Evolutionary conservation across 1,140 invertebrate genomes (phyloP).

Genomic region (Hyphantria cunea): DNA sequence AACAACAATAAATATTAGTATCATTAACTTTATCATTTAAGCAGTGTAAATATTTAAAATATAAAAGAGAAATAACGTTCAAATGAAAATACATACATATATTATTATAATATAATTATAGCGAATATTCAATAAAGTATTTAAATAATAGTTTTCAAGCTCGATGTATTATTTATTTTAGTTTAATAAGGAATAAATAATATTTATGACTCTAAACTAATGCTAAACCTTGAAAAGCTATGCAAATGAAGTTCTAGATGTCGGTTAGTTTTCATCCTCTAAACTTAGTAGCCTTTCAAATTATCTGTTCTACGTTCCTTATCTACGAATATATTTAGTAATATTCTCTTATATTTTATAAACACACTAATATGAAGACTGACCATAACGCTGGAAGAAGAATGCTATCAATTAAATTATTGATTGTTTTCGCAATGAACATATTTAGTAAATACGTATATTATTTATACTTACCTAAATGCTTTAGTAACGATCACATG

Average conservation of each 20-base stretch:
- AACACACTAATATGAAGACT: slow-evolving; percentile 48
- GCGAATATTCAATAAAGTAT: slow-evolving; percentile 73
- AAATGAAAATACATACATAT: slow-evolving; percentile 60
- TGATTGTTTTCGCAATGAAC: slow-evolving; percentile 26
- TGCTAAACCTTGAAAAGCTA: slow-evolving; percentile 58
- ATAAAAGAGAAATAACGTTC: slow-evolving; percentile 74
- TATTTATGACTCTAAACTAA: slow-evolving; percentile 67
- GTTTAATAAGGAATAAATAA: slow-evolving; percentile 53
- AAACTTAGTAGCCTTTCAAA: slow-evolving; percentile 76
- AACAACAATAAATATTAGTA: slow-evolving; percentile 72
- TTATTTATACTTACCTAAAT: slow-evolving; percentile 33
- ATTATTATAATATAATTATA: slow-evolving; percentile 69
- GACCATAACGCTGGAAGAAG: slow-evolving; percentile 49
- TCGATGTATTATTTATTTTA: slow-evolving; percentile 68
- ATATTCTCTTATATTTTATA: slow-evolving; percentile 58
- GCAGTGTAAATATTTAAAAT: slow-evolving; percentile 79
- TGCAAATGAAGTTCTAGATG: slow-evolving; percentile 64
- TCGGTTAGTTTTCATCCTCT: slow-evolving; percentile 75
- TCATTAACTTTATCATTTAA: slow-evolving; percentile 75
- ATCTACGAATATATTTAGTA: slow-evolving; percentile 51
- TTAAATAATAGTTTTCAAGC: slow-evolving; percentile 78
- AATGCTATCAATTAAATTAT: slow-evolving; percentile 1
- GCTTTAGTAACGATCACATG: slow-evolving; percentile 41
- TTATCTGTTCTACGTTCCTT: slow-evolving; percentile 61
- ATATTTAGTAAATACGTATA: slow-evolving; percentile 13